Base-by-base conservation (phyloP, 2,888 invertebrate species). In the Gonocerus acuteangulatus region DNA sequence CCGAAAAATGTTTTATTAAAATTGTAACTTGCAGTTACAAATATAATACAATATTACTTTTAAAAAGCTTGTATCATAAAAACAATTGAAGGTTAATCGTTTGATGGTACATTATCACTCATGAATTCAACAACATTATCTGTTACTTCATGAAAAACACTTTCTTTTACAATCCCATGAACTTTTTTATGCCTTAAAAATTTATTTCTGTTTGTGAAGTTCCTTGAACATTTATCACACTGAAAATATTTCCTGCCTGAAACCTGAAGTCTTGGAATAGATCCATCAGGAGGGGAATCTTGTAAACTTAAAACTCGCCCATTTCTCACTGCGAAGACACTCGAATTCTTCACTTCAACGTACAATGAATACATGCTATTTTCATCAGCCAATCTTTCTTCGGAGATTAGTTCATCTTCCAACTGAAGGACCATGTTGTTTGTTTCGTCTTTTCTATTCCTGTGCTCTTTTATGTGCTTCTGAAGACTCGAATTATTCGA, bases 131-230 rank as follows among this genome's bases (percentile, higher is more conserved):
- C 4, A 6, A 27, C 27, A 9, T 27, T 27, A 4, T 27, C 54
- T 1, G 54, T 15, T 39, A 34, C 45, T 16, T 57, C 57, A 32
- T 45, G 44, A n/a, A 45, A 45, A 22, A 57, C 47, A 57, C 32
- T 57, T 47, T 47, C 18, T 19, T 22, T 27, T 45, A 62, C 57
- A 22, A 52, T 65, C 1, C 58, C 64, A 48, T 65, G 64, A 45
- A 62, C 62, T 57, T 62, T 57, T 34, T 65, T 62, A 49, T 65
- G 64, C 42, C 49, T 60, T 32, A 57, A 36, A 34, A 62, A 57
- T 62, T 65, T 65, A 34, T 62, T 62, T 7, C 56, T 60, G 21
- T 56, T 65, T n/a, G 52, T 23, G 47, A 65, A 65, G n/a, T 62
- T 60, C 21, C 62, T 36, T 47, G 39, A 56, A 44, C 64, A 65